Base-by-base conservation (phyloP, 1,140 invertebrate species). In the Lepidurus couesii region DNA sequence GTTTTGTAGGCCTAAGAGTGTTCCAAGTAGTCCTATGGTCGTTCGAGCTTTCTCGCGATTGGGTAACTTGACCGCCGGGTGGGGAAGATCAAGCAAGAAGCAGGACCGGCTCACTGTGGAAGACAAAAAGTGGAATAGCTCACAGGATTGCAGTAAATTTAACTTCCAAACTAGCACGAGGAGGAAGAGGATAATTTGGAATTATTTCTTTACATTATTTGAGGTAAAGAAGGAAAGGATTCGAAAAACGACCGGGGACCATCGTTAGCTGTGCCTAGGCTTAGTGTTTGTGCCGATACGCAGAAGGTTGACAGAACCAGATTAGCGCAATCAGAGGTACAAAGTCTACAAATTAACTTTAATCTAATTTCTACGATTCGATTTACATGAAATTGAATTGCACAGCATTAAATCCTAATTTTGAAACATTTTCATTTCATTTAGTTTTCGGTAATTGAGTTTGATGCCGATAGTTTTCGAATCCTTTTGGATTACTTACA, bases 11-110 rank as follows among this genome's bases (percentile, higher is more conserved):
- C 93, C 94, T 80, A 96, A 96, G 88, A 95, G 94, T 84, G 94
- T 96, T 44, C 94, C 95, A 3, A 95, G 93, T 81, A 96, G 94
- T 44, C 95, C 95, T n/a, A 96, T 95, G 92, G 93, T 96, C 80
- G 95, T 95, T 85, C 88, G 95, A 44, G 94, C 94, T 3, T 95
- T 97, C 84, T 94, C 93, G 7, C 88, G 94, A 43, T 86, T 97
- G 75, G 93, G 94, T 13, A 95, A 92, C 7, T 91, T 96, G 78
- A 96, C 94, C 9, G 92, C 94, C 1, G 93, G 94, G 75, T 96
- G 94, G 93, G 94, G 94, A 6, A 87, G 92, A 42, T 93, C 92
- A 26, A 94, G 93, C 80, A 87, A 92, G 78, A 92, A 91, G 80
- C 91, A 92, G 83, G 88, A 91, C 82, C 79, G 82, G 81, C 84